Conservation (phyloP, 2,797 vertebrate species). For the Cossypha polioptera region DNA sequence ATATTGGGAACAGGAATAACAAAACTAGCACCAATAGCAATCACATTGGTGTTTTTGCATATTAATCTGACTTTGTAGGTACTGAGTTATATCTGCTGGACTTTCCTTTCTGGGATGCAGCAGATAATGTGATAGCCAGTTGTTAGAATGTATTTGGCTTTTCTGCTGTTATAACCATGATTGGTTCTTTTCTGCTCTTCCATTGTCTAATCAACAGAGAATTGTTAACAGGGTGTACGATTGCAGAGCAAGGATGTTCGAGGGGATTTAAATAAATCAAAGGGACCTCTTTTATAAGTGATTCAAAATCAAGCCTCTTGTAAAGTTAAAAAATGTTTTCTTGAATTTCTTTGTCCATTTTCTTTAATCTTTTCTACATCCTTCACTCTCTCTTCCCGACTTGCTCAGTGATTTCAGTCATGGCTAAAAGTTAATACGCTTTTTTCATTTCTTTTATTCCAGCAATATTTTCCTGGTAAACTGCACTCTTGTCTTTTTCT, state of each 20-base stretch:
- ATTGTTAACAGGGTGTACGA: conserved; percentile 49
- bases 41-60: neutral
- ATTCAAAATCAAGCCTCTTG: conserved; percentile 64
- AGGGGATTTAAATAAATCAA: conserved; percentile 55
- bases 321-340: conserved; percentile 45
- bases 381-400: neutral
- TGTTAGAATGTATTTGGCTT: conserved; percentile 17
- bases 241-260: conserved; percentile 19
- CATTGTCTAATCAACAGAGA: conserved; percentile 55
- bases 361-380: neutral
- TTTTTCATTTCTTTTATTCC: conserved; percentile 8
- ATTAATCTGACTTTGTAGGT: neutral
- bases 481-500: neutral
- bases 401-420: conserved; percentile 7
- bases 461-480: neutral
- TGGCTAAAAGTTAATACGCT: neutral
- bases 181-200: conserved; percentile 44
- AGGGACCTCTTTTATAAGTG: conserved; percentile 11
- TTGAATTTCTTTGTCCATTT: conserved; percentile 42
- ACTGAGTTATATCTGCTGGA: neutral
- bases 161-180: neutral
- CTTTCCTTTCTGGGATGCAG: neutral
- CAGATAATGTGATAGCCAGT: neutral
- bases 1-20: neutral
- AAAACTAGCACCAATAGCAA: neutral